Conservation (phyloP, 1,140 invertebrate species). For the Agrilus planipennis region DNA sequence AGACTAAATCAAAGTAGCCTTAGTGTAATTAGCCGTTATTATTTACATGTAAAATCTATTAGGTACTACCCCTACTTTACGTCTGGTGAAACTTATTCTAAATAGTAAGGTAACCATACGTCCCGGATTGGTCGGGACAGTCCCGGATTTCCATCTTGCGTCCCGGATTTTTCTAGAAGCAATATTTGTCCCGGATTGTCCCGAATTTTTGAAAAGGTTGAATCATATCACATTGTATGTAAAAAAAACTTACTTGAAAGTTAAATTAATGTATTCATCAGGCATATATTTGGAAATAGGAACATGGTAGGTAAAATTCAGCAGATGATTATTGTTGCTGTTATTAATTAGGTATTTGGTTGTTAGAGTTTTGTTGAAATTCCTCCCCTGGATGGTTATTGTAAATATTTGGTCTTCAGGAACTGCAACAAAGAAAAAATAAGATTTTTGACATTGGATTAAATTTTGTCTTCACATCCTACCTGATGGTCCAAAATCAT, state of each 20-base stretch:
- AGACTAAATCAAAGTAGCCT: too few relatives aligned
- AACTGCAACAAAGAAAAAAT: constrained; percentile 8
- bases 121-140: too few relatives aligned
- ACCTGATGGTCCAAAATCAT: constrained; percentile 19
- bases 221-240: too few relatives aligned
- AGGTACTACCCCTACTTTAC: too few relatives aligned
- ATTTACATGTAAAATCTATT: too few relatives aligned
- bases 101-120: too few relatives aligned
- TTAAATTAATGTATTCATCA: constrained; percentile 39
- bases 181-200: too few relatives aligned
- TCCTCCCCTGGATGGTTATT: constrained; percentile 26
- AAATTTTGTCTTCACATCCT: neutral
- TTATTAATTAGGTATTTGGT: constrained; percentile 19
- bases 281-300: constrained; percentile 47
- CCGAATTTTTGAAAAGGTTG: too few relatives aligned
- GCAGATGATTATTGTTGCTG: constrained; percentile 9
- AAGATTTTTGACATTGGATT: neutral
- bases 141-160: too few relatives aligned
- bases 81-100: too few relatives aligned
- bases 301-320: constrained; percentile 41
- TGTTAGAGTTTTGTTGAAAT: constrained; percentile 27
- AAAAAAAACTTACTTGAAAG: constrained; percentile 46
- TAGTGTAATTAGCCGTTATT: too few relatives aligned
- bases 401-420: constrained; percentile 22
- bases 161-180: too few relatives aligned